Conservation (phyloP, 2,888 invertebrate species). For the Pristionchus exspectatus region DNA sequence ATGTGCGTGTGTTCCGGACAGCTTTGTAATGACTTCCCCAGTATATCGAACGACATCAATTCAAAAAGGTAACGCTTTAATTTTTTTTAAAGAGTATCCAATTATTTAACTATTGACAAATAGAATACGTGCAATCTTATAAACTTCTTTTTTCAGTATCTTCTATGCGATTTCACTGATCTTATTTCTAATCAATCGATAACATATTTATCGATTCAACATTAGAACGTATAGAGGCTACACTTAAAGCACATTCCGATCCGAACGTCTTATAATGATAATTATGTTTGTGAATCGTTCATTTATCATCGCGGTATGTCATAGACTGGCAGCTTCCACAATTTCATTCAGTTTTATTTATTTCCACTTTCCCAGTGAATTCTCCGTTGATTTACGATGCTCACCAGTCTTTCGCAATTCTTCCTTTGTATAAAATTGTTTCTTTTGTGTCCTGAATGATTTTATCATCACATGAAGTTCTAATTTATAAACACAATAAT, state of each 20-base stretch:
- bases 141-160: background rate
- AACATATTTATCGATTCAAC: background rate
- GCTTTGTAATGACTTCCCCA: constrained; percentile 77
- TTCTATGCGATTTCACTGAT: background rate
- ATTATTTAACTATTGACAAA: no score
- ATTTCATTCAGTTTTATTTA: background rate
- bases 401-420: background rate
- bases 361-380: constrained; percentile 1
- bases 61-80: background rate
- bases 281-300: background rate
- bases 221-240: background rate
- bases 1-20: constrained; percentile 76
- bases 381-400: constrained; percentile 21
- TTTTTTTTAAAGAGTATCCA: background rate
- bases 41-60: constrained; percentile 56
- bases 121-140: background rate
- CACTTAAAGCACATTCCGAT: background rate
- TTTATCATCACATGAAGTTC: background rate
- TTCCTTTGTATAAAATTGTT: background rate
- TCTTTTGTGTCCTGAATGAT: background rate
- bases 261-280: background rate
- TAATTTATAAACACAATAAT: no score
- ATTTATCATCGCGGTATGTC: constrained; percentile 29
- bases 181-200: background rate
- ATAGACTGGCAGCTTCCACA: constrained; percentile 9